These are phyloP conservation scores for Pseudoips prasinana DNA, from an alignment of 2,888 invertebrate genomes.

Conservation along the genomic window DNA sequence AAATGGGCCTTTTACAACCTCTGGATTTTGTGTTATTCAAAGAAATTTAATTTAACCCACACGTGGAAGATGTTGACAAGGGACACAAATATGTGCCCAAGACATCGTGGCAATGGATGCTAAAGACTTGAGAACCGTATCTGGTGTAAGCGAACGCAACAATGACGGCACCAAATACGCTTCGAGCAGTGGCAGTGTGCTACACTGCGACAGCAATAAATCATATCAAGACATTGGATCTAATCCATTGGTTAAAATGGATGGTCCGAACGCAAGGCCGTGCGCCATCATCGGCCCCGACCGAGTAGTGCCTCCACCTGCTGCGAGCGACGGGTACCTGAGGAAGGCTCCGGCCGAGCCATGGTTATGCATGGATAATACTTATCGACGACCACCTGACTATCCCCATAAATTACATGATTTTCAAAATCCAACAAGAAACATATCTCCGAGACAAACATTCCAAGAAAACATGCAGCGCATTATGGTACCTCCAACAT, in stretches of 20 bases:
- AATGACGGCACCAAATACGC: conserved; percentile 69
- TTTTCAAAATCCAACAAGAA: conserved; percentile 62
- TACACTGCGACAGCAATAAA: conserved; percentile 61
- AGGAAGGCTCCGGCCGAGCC: conserved; percentile 58
- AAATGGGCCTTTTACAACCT: conserved; percentile 40
- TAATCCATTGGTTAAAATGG: conserved; percentile 66
- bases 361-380: conserved; percentile 56
- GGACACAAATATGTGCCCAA: conserved; percentile 47
- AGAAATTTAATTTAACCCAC: conserved; percentile 23
- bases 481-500: conserved; percentile 70
- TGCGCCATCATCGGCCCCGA: conserved; percentile 79
- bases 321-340: conserved; percentile 49
- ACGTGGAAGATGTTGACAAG: conserved; percentile 56
- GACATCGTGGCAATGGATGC: conserved; percentile 66
- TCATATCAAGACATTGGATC: conserved; percentile 64
- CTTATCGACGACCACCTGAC: conserved; percentile 62
- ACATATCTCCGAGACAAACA: conserved; percentile 79
- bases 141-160: conserved; percentile 59
- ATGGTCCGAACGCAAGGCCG: conserved; percentile 61
- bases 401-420: conserved; percentile 59
- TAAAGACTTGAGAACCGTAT: conserved; percentile 68
- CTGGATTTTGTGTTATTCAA: conserved; percentile 31
- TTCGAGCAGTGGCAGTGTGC: conserved; percentile 48
- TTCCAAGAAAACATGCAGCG: conserved; percentile 80
- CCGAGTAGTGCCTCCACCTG: conserved; percentile 58